A percentile compares a stretch with the other conserved stretches of the same genome.
Evolutionary conservation across 2,113 vertebrate species (phyloP).

Genomic region (Salvelinus alpinus): DNA sequence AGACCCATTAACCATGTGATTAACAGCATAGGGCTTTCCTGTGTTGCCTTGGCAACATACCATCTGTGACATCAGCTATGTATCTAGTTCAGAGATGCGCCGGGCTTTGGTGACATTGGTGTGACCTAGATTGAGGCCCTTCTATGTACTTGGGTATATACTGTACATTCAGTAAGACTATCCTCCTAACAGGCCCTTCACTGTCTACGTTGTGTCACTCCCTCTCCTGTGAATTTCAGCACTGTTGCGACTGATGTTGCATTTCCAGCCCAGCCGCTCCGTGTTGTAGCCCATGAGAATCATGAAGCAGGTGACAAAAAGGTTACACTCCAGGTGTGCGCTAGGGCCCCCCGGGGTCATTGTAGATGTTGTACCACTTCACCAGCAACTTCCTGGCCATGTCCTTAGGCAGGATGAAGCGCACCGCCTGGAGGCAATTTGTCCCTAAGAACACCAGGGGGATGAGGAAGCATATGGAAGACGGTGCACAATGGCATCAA

Average conservation of each 20-base stretch:
- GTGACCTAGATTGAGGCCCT: not conserved
- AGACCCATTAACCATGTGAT: not conserved
- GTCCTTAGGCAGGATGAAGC: slow-evolving; percentile 92
- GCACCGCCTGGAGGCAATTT: slow-evolving; percentile 89
- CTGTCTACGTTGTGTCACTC: not conserved
- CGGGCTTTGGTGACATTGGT: not conserved
- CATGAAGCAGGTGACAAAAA: slow-evolving; percentile 94
- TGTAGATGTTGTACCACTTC: slow-evolving; percentile 97
- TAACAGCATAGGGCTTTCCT: not conserved
- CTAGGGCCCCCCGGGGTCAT: slow-evolving; percentile 90
- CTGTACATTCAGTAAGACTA: not conserved
- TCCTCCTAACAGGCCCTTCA: not conserved
- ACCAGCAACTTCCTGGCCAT: slow-evolving; percentile 91
- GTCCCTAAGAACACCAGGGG: slow-evolving; percentile 73
- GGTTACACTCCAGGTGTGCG: slow-evolving; percentile 90
- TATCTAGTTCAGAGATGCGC: no score
- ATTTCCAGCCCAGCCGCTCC: slow-evolving; percentile 88
- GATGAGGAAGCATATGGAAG: no score
- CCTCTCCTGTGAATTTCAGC: no score
- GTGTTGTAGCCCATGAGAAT: slow-evolving; percentile 98
- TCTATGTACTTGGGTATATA: not conserved
- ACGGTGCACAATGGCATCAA: no score
- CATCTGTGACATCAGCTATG: not conserved
- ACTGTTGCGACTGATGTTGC: slow-evolving; percentile 77
- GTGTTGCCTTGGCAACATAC: not conserved